Evolutionary conservation across 2,797 vertebrate genomes (phyloP).

Genomic region (Coendou prehensilis): DNA sequence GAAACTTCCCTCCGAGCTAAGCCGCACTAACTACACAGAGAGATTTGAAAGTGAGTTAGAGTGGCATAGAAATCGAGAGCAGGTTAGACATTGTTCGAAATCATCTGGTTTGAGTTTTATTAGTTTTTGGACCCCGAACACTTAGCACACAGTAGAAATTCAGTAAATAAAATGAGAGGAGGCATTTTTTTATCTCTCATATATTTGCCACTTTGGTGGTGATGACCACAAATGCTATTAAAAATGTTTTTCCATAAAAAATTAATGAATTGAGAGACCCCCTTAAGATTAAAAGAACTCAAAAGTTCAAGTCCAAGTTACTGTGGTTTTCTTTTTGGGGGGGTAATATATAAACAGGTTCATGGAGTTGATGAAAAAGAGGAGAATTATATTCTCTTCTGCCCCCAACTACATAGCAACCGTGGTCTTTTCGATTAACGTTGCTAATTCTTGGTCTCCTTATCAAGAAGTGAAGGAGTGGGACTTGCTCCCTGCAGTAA

Average conservation of each 20-base stretch:
- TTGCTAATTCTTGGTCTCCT: background rate
- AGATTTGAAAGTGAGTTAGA: background rate
- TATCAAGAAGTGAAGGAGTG: background rate
- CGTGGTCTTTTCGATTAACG: background rate
- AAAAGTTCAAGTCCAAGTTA: background rate
- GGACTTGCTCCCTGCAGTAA: background rate
- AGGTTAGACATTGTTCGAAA: background rate
- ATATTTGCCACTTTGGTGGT: background rate
- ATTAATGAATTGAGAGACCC: conserved; percentile 32
- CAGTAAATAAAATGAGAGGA: background rate
- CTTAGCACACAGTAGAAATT: background rate
- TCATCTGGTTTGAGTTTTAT: background rate
- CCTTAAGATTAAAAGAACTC: background rate
- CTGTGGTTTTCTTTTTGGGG: background rate
- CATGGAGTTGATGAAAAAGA: background rate
- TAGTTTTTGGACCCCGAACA: background rate
- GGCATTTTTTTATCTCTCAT: background rate
- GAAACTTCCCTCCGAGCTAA: background rate
- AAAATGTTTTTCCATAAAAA: conserved; percentile 15
- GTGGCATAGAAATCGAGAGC: background rate
- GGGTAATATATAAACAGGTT: background rate
- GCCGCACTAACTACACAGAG: background rate
- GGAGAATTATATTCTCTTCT: background rate
- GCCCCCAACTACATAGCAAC: background rate
- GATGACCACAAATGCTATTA: conserved; percentile 25